phyloP scores from a whole-genome alignment of 2,888 invertebrate species.

The Megamerina dolium region DNA sequence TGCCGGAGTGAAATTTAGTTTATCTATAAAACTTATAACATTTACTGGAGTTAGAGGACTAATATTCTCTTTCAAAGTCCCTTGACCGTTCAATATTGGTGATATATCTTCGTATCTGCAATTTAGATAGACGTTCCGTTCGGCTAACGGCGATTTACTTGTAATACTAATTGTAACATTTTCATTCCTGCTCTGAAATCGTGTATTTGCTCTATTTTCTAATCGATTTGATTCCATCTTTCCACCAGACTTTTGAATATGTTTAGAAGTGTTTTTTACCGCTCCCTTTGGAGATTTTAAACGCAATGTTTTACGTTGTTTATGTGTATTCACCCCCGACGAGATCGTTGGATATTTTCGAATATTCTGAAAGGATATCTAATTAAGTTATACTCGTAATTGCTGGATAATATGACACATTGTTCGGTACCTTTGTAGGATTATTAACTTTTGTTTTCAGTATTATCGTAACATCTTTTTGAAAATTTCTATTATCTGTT shows the following conservation, averaged over 20 bases:
- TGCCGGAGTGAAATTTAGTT: slow-evolving; percentile 44
- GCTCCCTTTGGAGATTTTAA: slow-evolving; percentile 42
- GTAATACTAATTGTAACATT: slow-evolving; percentile 13
- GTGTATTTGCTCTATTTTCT: not conserved
- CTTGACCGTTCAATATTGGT: not conserved
- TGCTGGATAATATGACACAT: too few relatives aligned
- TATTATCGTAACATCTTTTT: slow-evolving; percentile 61
- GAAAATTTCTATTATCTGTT: slow-evolving; percentile 58
- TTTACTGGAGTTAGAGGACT: slow-evolving; percentile 48
- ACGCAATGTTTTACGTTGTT: slow-evolving; percentile 35
- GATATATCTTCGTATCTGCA: not conserved
- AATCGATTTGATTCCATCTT: not conserved
- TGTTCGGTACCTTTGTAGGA: slow-evolving; percentile 36
- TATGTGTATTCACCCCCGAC: slow-evolving; percentile 13
- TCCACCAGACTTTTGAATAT: not conserved
- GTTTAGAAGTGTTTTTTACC: too few relatives aligned
- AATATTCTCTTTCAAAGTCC: slow-evolving; percentile 48
- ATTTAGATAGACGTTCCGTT: slow-evolving; percentile 29
- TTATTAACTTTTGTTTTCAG: slow-evolving; percentile 54
- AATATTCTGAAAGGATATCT: slow-evolving; percentile 25
- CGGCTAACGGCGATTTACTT: slow-evolving; percentile 31
- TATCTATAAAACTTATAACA: slow-evolving; percentile 39
- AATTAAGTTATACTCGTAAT: too few relatives aligned
- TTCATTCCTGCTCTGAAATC: slow-evolving; percentile 3
- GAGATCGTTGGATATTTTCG: slow-evolving; percentile 43